These are phyloP conservation scores for Martes martes DNA, from an alignment of 2,113 vertebrate genomes.

Conservation along the genomic window DNA sequence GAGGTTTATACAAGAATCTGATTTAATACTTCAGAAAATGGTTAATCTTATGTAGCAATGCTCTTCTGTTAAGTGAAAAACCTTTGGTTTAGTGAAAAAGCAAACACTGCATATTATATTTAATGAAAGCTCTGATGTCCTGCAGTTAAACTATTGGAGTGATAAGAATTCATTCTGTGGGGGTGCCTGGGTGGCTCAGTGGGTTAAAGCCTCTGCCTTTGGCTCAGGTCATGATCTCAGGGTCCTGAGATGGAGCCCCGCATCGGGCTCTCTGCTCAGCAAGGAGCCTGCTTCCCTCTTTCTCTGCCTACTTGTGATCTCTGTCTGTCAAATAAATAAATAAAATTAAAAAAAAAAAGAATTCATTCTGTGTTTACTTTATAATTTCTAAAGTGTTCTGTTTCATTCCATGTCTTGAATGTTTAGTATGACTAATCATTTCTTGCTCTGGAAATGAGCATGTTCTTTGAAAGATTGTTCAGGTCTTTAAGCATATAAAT, in stretches of 20 bases:
- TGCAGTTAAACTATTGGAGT: conserved; percentile 69
- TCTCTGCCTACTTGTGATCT: too few relatives aligned
- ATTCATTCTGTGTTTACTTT: conserved; percentile 70
- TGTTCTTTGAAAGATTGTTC: conserved; percentile 64
- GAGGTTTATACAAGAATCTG: neutral
- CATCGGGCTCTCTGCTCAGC: too few relatives aligned
- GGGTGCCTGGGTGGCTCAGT: too few relatives aligned
- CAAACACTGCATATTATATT: conserved; percentile 66
- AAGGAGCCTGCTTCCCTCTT: too few relatives aligned
- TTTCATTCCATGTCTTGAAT: conserved; percentile 70
- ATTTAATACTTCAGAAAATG: neutral
- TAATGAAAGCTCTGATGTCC: conserved; percentile 57
- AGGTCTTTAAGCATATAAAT: conserved; percentile 63
- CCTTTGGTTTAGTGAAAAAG: conserved; percentile 75
- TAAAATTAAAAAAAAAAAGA: conserved; percentile 34
- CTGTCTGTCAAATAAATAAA: too few relatives aligned
- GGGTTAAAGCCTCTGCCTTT: too few relatives aligned
- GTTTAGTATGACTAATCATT: conserved; percentile 74
- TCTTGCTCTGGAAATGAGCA: conserved; percentile 71
- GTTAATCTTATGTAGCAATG: conserved; percentile 6
- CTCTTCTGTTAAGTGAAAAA: conserved; percentile 57
- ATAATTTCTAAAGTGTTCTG: conserved; percentile 67
- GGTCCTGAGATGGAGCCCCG: too few relatives aligned
- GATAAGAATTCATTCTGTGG: conserved; percentile 71
- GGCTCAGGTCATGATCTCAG: too few relatives aligned